A percentile compares a stretch with the other conserved stretches of the same genome.
These are phyloP conservation scores for Limnephilus lunatus DNA, from an alignment of 2,888 invertebrate species.

Conservation along the genomic window DNA sequence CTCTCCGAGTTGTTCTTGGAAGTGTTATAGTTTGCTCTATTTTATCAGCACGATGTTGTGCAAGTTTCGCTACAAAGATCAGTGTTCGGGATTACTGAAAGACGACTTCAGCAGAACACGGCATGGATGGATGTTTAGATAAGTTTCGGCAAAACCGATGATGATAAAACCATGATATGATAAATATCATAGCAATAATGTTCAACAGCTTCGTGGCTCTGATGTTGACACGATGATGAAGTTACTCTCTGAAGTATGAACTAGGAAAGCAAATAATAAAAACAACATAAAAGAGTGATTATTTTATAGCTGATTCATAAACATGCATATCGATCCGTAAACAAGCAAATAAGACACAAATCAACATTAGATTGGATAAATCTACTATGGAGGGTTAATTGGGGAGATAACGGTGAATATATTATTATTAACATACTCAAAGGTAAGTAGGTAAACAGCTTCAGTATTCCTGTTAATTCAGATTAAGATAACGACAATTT, in stretches of 20 bases:
- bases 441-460: not conserved
- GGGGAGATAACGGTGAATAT: not conserved
- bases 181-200: constrained; percentile 22
- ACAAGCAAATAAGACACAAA: not conserved
- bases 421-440: not conserved
- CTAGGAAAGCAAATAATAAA: not conserved
- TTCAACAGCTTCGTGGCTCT: constrained; percentile 32
- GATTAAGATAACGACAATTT: not conserved
- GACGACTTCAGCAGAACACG: not conserved
- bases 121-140: constrained; percentile 1
- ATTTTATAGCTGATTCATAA: not conserved
- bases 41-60: not conserved
- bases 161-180: constrained; percentile 47
- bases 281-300: not conserved
- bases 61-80: not conserved
- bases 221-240: not conserved
- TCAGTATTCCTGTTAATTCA: not conserved
- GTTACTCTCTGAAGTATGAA: not conserved
- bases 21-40: not conserved
- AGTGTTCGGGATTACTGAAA: constrained; percentile 3
- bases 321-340: too few species aligned
- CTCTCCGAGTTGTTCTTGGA: not conserved
- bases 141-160: constrained; percentile 46
- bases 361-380: not conserved
- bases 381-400: not conserved